Percentiles rank a stretch among this genome's conserved stretches.
These are phyloP conservation scores for Eumacrocentrus americanus DNA, from an alignment of 2,888 invertebrate species.

Conservation along the genomic window DNA sequence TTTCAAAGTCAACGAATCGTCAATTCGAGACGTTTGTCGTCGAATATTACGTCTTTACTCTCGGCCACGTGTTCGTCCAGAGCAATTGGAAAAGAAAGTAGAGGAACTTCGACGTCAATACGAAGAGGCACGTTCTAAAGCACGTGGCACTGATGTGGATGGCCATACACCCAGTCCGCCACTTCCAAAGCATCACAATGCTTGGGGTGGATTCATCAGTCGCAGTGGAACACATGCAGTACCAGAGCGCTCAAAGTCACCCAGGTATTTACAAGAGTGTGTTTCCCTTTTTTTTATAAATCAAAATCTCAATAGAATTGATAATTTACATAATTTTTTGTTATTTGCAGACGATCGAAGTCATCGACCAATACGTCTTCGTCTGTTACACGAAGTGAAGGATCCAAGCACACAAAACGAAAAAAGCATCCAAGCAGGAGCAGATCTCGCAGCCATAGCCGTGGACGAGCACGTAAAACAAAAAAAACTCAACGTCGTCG, in stretches of 20 bases:
- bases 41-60: slow-evolving; percentile 85
- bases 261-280: slow-evolving; percentile 44
- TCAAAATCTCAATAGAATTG: too few species aligned
- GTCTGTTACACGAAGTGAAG: slow-evolving; percentile 44
- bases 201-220: slow-evolving; percentile 73
- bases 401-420: slow-evolving; percentile 55
- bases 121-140: slow-evolving; percentile 69
- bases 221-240: slow-evolving; percentile 59
- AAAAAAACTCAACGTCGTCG: slow-evolving; percentile 55
- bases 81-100: slow-evolving; percentile 75
- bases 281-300: neutral
- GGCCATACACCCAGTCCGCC: slow-evolving; percentile 64
- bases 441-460: slow-evolving; percentile 59
- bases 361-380: slow-evolving; percentile 53
- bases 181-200: slow-evolving; percentile 68
- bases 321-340: neutral
- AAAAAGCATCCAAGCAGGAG: slow-evolving; percentile 60
- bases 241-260: slow-evolving; percentile 56
- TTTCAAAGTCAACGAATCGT: slow-evolving; percentile 82
- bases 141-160: slow-evolving; percentile 63
- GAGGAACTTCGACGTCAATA: slow-evolving; percentile 76
- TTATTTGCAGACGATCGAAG: slow-evolving; percentile 49
- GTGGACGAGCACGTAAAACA: slow-evolving; percentile 56
- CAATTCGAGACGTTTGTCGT: slow-evolving; percentile 83
- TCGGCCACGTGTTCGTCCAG: slow-evolving; percentile 77